Base-by-base conservation (phyloP, 2,113 vertebrate genomes). In the Ariopsis seemanni region DNA sequence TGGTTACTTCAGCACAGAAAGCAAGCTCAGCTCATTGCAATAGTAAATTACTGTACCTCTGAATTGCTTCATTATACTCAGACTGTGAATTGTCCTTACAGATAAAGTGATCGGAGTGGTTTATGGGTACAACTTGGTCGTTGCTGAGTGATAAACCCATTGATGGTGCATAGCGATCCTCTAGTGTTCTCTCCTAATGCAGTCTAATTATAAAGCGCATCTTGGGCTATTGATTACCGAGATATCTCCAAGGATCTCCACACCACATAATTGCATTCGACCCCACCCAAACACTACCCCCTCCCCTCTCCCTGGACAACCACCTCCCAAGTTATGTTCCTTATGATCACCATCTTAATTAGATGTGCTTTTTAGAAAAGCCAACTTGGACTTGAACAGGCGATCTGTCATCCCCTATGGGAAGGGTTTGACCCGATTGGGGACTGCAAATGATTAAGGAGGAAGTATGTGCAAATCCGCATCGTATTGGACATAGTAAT, bases 21-120 rank as follows among this genome's bases (percentile, higher is more conserved):
- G 72, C 82, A 84, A 83, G 82, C 81, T 87, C 80, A 83, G 86
- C 86, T 84, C 82, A 84, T 67, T 67, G 87, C 72, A 69, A 22
- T 58, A 65, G 74, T 67, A 67, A 78, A 79, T 83, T 57, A 34
- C 60, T 20, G n/a, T 10, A 22, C 50, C 60, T 34, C 27, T 67
- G 78, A 84, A 79, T 69, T 79, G 87, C 82, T 84, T 84, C 82
- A 84, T 78, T 87, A 77, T 75, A 84, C 30, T 60, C 57, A 67
- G 86, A 63, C 72, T 84, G 67, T 82, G 87, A 65, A 84, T 69
- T 48, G 87, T 78, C 82, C 62, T 57, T 78, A 71, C 87, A 79
- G 82, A 88, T 84, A 88, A 84, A 79, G 62, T 22, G 82, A 55
- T 74, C 17, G 10, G 72, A 25, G 30, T 69, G 82, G 50, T 84